These are phyloP conservation scores for Drosophila kambysellisi DNA, from an alignment of 2,888 invertebrate species.

Conservation along the genomic window DNA sequence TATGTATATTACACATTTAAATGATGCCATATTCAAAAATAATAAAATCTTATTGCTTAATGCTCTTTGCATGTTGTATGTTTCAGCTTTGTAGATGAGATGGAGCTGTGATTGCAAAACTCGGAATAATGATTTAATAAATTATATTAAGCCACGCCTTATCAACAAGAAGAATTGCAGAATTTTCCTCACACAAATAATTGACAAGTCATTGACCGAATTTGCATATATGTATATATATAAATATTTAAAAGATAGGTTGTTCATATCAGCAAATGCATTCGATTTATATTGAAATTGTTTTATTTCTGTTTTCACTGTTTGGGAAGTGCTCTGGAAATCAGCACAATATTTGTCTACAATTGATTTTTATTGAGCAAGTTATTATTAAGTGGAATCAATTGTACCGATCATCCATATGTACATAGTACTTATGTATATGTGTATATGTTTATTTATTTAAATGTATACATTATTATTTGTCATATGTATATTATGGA, in stretches of 20 bases:
- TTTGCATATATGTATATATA: slow-evolving; percentile 4
- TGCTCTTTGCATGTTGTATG: not conserved
- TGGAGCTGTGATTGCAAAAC: not conserved
- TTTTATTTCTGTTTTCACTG: not conserved
- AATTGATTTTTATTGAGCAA: slow-evolving; percentile 28
- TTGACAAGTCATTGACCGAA: slow-evolving; percentile 40
- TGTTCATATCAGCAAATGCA: slow-evolving; percentile 31
- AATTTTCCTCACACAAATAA: slow-evolving; percentile 23
- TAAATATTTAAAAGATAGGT: slow-evolving; percentile 26
- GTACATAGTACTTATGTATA: not conserved
- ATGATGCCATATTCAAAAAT: not conserved
- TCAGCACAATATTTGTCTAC: slow-evolving; percentile 19
- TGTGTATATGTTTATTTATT: not conserved
- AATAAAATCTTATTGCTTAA: not conserved
- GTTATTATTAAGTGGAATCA: slow-evolving; percentile 32
- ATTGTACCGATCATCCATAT: slow-evolving; percentile 24
- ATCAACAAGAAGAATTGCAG: slow-evolving; percentile 33
- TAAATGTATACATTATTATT: not conserved
- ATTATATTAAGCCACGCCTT: slow-evolving; percentile 8
- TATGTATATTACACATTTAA: not conserved
- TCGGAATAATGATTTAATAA: slow-evolving; percentile 20
- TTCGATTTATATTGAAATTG: slow-evolving; percentile 9
- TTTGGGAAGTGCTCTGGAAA: slow-evolving; percentile 1
- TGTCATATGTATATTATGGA: not conserved
- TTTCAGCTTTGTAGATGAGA: slow-evolving; percentile 1